Base-by-base conservation (phyloP, 2,888 invertebrate genomes). In the Melanostoma mellinum region DNA sequence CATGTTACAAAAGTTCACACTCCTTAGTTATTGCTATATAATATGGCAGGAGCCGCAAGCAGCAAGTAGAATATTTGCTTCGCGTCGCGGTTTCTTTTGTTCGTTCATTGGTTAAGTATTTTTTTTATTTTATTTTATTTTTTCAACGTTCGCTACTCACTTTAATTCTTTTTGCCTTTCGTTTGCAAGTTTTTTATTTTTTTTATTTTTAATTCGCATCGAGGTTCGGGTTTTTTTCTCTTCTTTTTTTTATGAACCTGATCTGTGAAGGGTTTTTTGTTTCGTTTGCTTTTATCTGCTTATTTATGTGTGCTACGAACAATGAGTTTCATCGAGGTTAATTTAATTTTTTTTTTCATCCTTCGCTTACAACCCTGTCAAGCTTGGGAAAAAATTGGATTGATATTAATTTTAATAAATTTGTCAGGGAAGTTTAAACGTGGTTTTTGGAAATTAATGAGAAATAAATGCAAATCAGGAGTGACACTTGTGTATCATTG, bases 1-100 rank as follows among this genome's bases (percentile, higher is more conserved):
- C 84, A 79, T 84, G 84, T 84, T 84, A 79, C 84, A 75, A 79
- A 84, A 84, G 74, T 84, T 79, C 84, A 84, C 84, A 84, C 84
- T 84, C 71, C 61, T 84, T 71, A 55, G 71, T 79, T 84, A 74
- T 79, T 67, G 63, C 74, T 74, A 67, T 74, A 71, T 65, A 74
- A 84, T 77, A 52, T 52, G 67, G 48, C 58, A 33, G 65, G 36
- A 33, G 46, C 38, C 63, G 36, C 36, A 36, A 38, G 48, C n/a
- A 6, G 4, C 30, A 53, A 69, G 69, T 10, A 56, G 79, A 79
- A 84, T 82, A 79, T 69, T 61, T 75, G 61, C 79, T 67, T 79
- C 60, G 84, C 68, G 74, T 82, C 81, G 77, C 77, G 67, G 81
- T 82, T 77, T 82, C 77, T 82, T 77, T 77, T 82, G 81, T 81